Evolutionary conservation across 2,888 invertebrate genomes (phyloP).

Genomic region (Chymomyza caudatula): DNA sequence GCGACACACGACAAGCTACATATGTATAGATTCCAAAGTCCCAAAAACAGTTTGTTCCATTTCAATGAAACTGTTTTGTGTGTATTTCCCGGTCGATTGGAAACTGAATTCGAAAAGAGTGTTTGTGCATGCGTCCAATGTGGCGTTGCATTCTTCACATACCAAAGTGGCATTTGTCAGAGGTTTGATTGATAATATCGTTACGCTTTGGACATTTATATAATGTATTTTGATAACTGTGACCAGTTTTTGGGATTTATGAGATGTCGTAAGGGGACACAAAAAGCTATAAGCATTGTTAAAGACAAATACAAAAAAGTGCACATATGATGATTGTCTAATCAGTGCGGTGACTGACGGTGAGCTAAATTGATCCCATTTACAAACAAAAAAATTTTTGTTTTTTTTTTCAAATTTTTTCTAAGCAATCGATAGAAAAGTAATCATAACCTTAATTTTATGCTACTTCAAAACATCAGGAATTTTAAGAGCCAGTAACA

Average conservation of each 20-base stretch:
- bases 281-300: not conserved
- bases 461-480: no score
- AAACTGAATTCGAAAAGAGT: constrained; percentile 62
- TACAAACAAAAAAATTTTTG: no score
- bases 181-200: constrained; percentile 62
- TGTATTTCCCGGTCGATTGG: constrained; percentile 16
- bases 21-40: not conserved
- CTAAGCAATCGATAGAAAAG: no score
- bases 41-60: constrained; percentile 22
- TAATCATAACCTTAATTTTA: no score
- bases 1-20: constrained; percentile 37
- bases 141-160: constrained; percentile 61
- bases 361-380: no score
- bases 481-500: no score
- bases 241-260: constrained; percentile 53
- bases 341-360: no score
- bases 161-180: constrained; percentile 60
- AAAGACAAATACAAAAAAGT: not conserved
- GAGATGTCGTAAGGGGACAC: constrained; percentile 33
- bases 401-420: no score
- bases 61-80: constrained; percentile 8
- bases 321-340: no score
- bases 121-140: constrained; percentile 28
- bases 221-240: constrained; percentile 52
- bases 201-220: constrained; percentile 60